Base-by-base conservation (phyloP, 2,797 vertebrate genomes). In the Ctenopoma kingsleyae region DNA sequence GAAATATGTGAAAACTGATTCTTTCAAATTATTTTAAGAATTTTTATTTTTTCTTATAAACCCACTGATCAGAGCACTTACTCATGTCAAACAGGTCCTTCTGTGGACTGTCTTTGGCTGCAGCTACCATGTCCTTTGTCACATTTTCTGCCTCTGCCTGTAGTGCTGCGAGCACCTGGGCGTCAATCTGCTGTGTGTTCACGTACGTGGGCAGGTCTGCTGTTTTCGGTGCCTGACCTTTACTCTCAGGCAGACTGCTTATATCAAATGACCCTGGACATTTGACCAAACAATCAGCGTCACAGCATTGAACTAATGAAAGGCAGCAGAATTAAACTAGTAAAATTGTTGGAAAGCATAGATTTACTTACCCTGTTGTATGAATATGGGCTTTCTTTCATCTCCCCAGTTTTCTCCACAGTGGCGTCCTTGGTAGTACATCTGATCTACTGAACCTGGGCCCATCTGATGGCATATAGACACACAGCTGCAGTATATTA, bases 61-160 rank as follows among this genome's bases (percentile, higher is more conserved):
- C 67, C 16, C 6, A 17, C 51, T n/a, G 27, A 23, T 48, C 8
- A 57, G 15, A 40, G 12, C 41, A 87, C 97, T 94, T 92, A 99
- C 98, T 99, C 98, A 99, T 99, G 89, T 99, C 98, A 80, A 99
- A 99, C 73, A 99, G 92, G 92, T 99, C 98, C 89, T 95, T 99
- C 90, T 88, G 92, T 2, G 95, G 94, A 81, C 95, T 96, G 48
- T 96, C 96, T 68, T 94, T 93, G 77, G 91, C 92, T 59, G 79
- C 61, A 60, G 92, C 91, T 41, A 86, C 88, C 41, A 80, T 69
- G 69, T 89, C 91, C 61, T 90, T 92, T 4, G 92, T 87, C 52
- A 86, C 78, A 44, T 78, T 85, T 77, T 95, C 95, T 17, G 89
- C 78, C 66, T 96, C 94, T 5, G 91, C 92, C 67, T 95, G 95